phyloP scores from a whole-genome alignment of 2,113 vertebrate genomes.

The Promerops cafer region DNA sequence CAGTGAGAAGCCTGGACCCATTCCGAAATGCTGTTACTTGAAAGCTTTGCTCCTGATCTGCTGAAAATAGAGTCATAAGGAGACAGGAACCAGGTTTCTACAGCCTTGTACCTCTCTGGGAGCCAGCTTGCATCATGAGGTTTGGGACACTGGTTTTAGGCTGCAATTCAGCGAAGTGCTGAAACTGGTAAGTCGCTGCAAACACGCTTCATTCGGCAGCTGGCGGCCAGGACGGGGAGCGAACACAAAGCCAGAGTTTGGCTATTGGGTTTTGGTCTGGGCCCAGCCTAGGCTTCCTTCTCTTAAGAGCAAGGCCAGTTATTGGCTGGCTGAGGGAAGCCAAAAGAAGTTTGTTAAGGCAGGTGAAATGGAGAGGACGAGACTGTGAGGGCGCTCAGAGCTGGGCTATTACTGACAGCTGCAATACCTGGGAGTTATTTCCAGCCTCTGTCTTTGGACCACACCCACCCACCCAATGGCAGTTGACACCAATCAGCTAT shows the following conservation, averaged over 20 bases:
- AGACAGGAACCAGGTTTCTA: background rate
- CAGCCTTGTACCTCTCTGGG: background rate
- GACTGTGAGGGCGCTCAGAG: background rate
- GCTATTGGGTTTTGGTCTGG: background rate
- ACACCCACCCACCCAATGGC: background rate
- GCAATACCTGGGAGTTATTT: background rate
- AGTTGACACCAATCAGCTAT: fast-evolving
- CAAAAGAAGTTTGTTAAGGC: background rate
- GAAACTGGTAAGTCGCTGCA: background rate
- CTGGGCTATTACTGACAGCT: background rate
- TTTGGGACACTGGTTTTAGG: background rate
- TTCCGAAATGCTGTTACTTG: background rate
- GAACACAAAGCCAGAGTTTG: background rate
- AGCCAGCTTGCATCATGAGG: fast-evolving
- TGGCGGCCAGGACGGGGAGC: fast-evolving
- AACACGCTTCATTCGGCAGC: background rate
- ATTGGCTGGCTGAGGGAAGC: fast-evolving
- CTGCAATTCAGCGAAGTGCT: background rate
- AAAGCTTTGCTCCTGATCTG: background rate
- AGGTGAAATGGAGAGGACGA: background rate
- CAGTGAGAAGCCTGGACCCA: background rate
- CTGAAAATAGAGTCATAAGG: background rate
- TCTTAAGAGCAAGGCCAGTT: fast-evolving
- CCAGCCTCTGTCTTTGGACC: background rate
- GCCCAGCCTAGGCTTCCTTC: background rate